Conservation (phyloP, 2,888 invertebrate species). For the Drosophila peninsularis region DNA sequence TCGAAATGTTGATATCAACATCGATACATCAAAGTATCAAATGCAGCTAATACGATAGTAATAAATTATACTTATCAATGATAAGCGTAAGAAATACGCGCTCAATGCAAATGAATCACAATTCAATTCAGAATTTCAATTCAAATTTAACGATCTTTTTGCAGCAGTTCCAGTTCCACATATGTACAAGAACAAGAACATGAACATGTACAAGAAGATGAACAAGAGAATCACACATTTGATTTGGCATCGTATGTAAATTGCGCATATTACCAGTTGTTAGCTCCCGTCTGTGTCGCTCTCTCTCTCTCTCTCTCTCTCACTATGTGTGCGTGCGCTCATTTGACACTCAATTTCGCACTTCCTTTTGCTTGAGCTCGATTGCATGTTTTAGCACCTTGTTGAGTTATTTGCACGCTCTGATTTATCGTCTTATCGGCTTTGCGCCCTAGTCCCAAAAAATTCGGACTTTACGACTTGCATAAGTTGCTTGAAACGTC, state of each 20-base stretch:
- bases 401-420: constrained; percentile 65
- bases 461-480: constrained; percentile 19
- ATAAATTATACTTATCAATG: constrained; percentile 73
- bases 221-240: neutral
- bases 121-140: constrained; percentile 36
- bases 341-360: constrained; percentile 45
- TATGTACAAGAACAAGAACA: neutral
- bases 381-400: constrained; percentile 69
- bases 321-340: neutral
- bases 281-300: neutral
- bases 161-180: neutral
- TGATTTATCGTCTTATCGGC: constrained; percentile 59
- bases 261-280: constrained; percentile 8
- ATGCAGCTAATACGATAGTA: constrained; percentile 58
- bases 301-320: neutral
- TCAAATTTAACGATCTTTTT: constrained; percentile 8
- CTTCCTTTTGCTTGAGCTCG: constrained; percentile 58
- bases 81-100: constrained; percentile 40
- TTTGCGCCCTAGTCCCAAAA: constrained; percentile 30
- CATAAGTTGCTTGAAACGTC: constrained; percentile 5
- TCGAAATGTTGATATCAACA: constrained; percentile 44
- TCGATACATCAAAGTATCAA: constrained; percentile 64
- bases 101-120: constrained; percentile 69
- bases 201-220: neutral
- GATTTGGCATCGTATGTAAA: neutral